Conservation (phyloP, 2,888 invertebrate species). For the Toxonevra muliebris region DNA sequence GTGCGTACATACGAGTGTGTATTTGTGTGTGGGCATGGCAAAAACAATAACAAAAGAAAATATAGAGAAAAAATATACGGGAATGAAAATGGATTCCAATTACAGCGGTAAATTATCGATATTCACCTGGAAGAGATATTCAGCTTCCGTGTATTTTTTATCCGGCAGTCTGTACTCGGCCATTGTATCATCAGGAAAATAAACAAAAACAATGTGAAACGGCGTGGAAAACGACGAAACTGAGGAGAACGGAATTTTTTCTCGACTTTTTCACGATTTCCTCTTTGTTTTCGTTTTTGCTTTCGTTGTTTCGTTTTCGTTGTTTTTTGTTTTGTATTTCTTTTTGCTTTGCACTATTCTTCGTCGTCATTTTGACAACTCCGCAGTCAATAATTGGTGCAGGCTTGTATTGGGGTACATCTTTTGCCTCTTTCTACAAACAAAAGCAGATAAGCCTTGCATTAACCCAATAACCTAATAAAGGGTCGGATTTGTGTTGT, state of each 20-base stretch:
- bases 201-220: conserved; percentile 39
- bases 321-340: conserved; percentile 29
- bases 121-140: conserved; percentile 46
- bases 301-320: conserved; percentile 31
- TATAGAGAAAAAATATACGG: conserved; percentile 22
- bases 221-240: conserved; percentile 32
- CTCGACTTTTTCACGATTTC: conserved; percentile 36
- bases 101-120: conserved; percentile 11
- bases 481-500: no score
- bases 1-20: neutral
- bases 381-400: neutral
- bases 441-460: no score
- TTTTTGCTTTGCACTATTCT: conserved; percentile 31
- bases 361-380: conserved; percentile 23
- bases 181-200: conserved; percentile 40
- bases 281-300: conserved; percentile 37
- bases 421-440: no score
- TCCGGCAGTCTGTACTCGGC: conserved; percentile 44
- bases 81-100: conserved; percentile 17
- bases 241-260: conserved; percentile 34
- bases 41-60: conserved; percentile 22
- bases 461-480: no score
- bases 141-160: conserved; percentile 46
- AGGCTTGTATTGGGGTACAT: no score
- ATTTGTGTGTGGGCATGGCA: neutral